phyloP scores from a whole-genome alignment of 1,140 invertebrate genomes.

The Agrilus planipennis region DNA sequence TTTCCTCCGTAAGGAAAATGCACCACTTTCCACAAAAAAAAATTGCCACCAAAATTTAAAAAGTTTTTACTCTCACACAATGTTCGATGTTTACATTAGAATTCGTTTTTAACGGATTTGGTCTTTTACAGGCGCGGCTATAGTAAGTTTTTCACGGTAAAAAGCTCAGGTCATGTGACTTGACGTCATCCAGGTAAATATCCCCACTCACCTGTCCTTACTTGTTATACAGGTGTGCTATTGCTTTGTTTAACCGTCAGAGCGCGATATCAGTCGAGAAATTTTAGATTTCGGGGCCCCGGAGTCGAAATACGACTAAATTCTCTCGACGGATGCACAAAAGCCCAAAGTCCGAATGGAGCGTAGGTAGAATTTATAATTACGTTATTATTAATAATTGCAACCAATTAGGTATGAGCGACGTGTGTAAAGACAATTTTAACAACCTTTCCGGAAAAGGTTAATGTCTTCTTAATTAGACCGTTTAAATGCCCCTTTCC shows the following conservation, averaged over 20 bases:
- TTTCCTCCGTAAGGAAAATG: background rate
- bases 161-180: constrained; percentile 14
- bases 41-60: constrained; percentile 5
- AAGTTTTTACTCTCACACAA: constrained; percentile 5
- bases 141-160: constrained; percentile 13
- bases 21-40: constrained; percentile 9
- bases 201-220: constrained; percentile 12
- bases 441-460: no score
- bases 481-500: no score
- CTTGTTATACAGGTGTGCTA: constrained; percentile 19
- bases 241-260: constrained; percentile 12
- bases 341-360: no score
- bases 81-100: constrained; percentile 9
- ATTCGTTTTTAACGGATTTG: constrained; percentile 8
- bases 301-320: no score
- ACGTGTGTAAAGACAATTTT: no score
- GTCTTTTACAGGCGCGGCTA: constrained; percentile 11
- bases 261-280: constrained; percentile 12
- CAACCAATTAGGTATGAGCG: no score
- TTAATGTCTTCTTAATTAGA: no score
- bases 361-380: no score
- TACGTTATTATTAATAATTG: no score
- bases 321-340: no score
- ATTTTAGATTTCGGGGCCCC: no score
- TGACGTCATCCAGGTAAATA: constrained; percentile 10